phyloP scores from a whole-genome alignment of 2,888 invertebrate species.

The Synergus japonicus region DNA sequence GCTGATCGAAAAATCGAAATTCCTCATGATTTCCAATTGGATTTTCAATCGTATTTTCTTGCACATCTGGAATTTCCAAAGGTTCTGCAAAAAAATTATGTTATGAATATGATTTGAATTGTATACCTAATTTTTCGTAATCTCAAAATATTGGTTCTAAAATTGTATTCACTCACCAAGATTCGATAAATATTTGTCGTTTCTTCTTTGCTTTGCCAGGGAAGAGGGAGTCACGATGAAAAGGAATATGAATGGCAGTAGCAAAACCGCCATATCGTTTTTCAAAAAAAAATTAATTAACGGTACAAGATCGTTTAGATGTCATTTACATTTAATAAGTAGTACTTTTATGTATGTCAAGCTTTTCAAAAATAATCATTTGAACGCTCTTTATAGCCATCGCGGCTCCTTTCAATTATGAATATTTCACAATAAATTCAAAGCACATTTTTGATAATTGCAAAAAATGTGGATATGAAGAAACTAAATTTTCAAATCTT shows the following conservation, averaged over 20 bases:
- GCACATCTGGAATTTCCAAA: slow-evolving; percentile 33
- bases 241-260: slow-evolving; percentile 18
- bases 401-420: not conserved
- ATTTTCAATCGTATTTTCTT: slow-evolving; percentile 56
- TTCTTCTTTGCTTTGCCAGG: slow-evolving; percentile 57
- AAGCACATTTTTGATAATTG: slow-evolving; percentile 47
- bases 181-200: slow-evolving; percentile 66
- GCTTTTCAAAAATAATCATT: slow-evolving; percentile 33
- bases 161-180: slow-evolving; percentile 60
- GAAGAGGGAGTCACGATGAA: slow-evolving; percentile 19
- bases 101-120: too few relatives aligned
- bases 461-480: not conserved
- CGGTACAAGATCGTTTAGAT: slow-evolving; percentile 16
- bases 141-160: not conserved
- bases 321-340: slow-evolving; percentile 29
- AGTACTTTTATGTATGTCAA: slow-evolving; percentile 28
- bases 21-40: slow-evolving; percentile 61
- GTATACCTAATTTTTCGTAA: not conserved
- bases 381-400: slow-evolving; percentile 22
- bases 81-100: not conserved
- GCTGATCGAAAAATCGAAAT: slow-evolving; percentile 73
- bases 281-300: slow-evolving; percentile 11
- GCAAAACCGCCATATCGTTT: slow-evolving; percentile 38
- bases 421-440: not conserved
- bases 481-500: not conserved